Evolutionary conservation across 2,797 vertebrate species (phyloP).

Genomic region (Chiroxiphia lanceolata): DNA sequence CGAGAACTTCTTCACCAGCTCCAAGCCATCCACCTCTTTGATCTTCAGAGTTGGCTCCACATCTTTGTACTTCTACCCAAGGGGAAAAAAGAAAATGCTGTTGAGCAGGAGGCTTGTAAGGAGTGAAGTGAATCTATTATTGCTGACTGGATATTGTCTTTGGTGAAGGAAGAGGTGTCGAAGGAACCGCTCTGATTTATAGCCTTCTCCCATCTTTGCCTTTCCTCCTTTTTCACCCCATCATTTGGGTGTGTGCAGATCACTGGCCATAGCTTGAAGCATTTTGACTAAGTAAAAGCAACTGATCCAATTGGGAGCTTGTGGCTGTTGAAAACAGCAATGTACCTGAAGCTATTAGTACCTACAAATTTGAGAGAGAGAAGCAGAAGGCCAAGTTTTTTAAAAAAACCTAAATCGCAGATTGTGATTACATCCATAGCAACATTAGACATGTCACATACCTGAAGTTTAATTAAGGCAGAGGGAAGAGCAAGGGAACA

Average conservation of each 20-base stretch:
- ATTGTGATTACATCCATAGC: background rate
- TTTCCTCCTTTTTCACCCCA: background rate
- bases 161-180: background rate
- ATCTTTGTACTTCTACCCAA: constrained; percentile 89
- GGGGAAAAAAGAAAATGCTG: background rate
- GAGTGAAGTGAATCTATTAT: background rate
- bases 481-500: background rate
- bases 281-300: background rate
- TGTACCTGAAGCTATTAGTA: background rate
- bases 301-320: background rate
- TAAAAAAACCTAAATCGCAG: background rate
- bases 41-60: constrained; percentile 87
- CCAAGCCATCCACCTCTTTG: constrained; percentile 87
- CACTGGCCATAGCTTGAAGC: background rate
- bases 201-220: background rate
- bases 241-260: background rate
- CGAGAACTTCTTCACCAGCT: constrained; percentile 89
- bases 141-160: background rate
- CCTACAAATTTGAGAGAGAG: background rate
- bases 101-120: background rate
- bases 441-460: background rate
- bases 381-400: background rate
- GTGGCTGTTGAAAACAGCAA: background rate
- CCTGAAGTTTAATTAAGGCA: background rate
- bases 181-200: background rate